Evolutionary conservation across 2,888 invertebrate species (phyloP), one percentile per base, ranked within the genome.

Genomic region (Cosmia trapezina): DNA sequence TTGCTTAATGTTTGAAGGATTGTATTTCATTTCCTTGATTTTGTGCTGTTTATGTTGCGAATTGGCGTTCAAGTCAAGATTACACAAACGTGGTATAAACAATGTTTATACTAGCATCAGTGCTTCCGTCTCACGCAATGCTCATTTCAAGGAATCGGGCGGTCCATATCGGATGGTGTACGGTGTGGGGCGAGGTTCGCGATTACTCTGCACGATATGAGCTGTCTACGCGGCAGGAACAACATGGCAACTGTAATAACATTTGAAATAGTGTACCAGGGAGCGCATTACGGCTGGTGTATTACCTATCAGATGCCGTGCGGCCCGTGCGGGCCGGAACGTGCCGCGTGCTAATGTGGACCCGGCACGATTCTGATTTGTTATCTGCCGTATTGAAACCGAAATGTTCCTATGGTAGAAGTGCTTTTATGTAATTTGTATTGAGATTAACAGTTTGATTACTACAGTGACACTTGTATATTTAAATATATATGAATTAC

Each of bases 301-400:
- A 88, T 87, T 88, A 90, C 88, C 91, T 93, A 95, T 94, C 95
- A 92, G 94, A 94, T 94, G 89, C 91, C 90, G 93, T 90, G 93
- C 90, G 83, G 87, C 89, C 91, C 90, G 93, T 90, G 93, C 90
- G 83, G 87, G 65, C 89, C 89, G 91, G 93, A 94, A 92, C 94
- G 93, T 94, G 94, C 93, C 87, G 89, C 90, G 91, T 91, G 93
- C 93, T 94, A 94, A 95, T 94, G 94, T 93, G 93, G 90, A 88
- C 90, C 87, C 90, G 86, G 94, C 94, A 95, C 95, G 95, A 95
- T 93, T 94, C 89, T 88, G 94, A 94, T 95, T 93, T 91, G 90
- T 92, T 95, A 95, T 95, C 94, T 87, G 60, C 70, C n/a, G 68
- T 86, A 85, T 85, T 81, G 85, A 82, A 85, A 82, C 79, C 79